Conservation (phyloP, 2,797 vertebrate genomes). For the Enteromius thamalakanensis region DNA sequence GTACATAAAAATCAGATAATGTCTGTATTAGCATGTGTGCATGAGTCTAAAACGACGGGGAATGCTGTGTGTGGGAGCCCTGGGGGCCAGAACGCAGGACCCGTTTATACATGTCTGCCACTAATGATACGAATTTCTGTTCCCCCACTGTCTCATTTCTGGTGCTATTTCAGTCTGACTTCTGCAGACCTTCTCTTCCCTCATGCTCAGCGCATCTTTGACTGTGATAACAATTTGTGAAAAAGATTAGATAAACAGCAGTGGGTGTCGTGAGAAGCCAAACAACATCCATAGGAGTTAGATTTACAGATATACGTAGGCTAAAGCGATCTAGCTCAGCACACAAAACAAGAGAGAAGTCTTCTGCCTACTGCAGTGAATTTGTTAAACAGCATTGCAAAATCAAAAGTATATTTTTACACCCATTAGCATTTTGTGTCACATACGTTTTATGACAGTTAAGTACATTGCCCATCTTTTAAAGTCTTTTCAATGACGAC, state of each 20-base stretch:
- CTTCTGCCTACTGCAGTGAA: neutral
- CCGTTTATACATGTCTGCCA: slow-evolving; percentile 62
- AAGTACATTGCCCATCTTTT: neutral
- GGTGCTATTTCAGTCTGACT: slow-evolving; percentile 41
- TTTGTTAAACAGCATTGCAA: neutral
- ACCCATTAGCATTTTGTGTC: neutral
- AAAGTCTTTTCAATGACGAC: neutral
- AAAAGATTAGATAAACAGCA: slow-evolving; percentile 37
- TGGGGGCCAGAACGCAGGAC: slow-evolving; percentile 40
- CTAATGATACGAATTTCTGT: slow-evolving; percentile 65
- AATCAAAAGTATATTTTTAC: neutral
- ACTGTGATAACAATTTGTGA: slow-evolving; percentile 36
- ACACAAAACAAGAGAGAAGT: neutral
- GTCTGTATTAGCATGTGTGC: neutral
- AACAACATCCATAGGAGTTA: slow-evolving; percentile 39
- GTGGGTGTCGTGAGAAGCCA: slow-evolving; percentile 45
- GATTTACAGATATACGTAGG: slow-evolving; percentile 45
- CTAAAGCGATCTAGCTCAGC: slow-evolving; percentile 15
- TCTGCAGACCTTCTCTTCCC: slow-evolving; percentile 50
- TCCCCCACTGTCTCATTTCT: slow-evolving; percentile 55
- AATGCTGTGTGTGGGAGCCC: slow-evolving; percentile 41
- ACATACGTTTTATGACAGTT: neutral
- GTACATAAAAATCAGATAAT: slow-evolving; percentile 3
- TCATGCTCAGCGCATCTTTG: slow-evolving; percentile 33
- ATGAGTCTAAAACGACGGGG: neutral